A percentile compares a stretch with the other conserved stretches of the same genome.
These are phyloP conservation scores for Neuroscelio doddi DNA, from an alignment of 2,888 invertebrate species.

Conservation along the genomic window DNA sequence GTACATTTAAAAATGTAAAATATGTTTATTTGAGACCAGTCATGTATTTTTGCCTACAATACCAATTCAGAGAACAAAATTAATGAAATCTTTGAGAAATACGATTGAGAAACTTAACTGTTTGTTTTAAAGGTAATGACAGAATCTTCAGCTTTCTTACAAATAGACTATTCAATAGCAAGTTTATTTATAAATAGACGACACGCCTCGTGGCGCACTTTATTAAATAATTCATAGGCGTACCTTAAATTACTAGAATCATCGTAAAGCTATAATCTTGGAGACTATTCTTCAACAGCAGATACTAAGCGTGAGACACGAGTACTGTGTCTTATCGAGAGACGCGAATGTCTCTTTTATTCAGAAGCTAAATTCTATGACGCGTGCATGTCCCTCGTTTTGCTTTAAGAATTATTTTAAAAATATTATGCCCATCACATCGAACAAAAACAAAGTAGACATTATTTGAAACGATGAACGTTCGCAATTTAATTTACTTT, in stretches of 20 bases:
- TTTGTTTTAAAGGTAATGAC: too few relatives aligned
- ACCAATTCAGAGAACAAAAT: conserved; percentile 44
- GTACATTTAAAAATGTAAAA: conserved; percentile 66
- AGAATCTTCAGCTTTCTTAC: conserved; percentile 4
- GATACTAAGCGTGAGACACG: conserved; percentile 32
- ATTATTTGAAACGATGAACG: neutral
- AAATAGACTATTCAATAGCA: neutral
- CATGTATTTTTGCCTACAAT: conserved; percentile 61
- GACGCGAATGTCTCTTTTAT: conserved; percentile 20
- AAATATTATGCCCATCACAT: neutral
- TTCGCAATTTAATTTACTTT: neutral
- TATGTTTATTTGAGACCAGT: conserved; percentile 66
- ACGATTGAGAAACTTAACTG: neutral
- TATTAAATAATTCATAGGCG: conserved; percentile 54
- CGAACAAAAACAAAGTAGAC: neutral
- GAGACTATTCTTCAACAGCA: conserved; percentile 22
- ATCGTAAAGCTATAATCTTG: conserved; percentile 33
- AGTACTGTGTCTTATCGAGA: conserved; percentile 14
- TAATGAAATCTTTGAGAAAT: conserved; percentile 26
- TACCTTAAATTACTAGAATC: conserved; percentile 49
- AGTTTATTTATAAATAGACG: conserved; percentile 6
- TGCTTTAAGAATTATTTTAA: neutral
- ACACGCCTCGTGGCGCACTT: neutral
- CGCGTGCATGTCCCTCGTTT: conserved; percentile 31
- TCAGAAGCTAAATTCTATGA: conserved; percentile 40